Conservation (phyloP, 2,888 invertebrate species). For the Epinotia nisella region DNA sequence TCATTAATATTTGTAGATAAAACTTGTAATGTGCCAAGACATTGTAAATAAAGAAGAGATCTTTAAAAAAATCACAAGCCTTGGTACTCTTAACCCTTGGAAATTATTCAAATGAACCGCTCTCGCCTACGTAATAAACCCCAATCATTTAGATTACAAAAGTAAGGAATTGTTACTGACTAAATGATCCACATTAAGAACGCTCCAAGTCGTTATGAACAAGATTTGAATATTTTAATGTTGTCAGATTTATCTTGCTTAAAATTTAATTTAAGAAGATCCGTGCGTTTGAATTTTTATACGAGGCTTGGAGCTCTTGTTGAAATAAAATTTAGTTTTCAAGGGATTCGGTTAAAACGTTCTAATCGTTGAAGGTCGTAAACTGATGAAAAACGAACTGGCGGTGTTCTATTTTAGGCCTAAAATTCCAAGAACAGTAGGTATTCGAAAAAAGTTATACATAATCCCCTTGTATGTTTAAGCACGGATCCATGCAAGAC, state of each 20-base stretch:
- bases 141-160: conserved; percentile 56
- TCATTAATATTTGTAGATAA: not conserved
- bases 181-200: conserved; percentile 49
- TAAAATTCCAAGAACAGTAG: no score
- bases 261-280: conserved; percentile 50
- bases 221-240: conserved; percentile 57
- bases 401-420: not conserved
- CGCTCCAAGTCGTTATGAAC: conserved; percentile 55
- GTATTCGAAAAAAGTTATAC: no score
- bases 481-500: no score
- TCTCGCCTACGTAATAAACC: conserved; percentile 50
- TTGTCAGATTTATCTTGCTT: conserved; percentile 52
- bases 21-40: not conserved
- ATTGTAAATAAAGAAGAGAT: not conserved
- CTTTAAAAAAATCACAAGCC: not conserved
- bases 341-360: conserved; percentile 18
- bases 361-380: conserved; percentile 39
- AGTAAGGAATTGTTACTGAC: conserved; percentile 48
- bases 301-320: conserved; percentile 15
- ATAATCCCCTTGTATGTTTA: no score
- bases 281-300: conserved; percentile 38
- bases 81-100: conserved; percentile 20
- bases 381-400: not conserved
- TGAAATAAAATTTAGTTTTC: conserved; percentile 33
- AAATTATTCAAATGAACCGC: conserved; percentile 54